Base-by-base conservation (phyloP, 2,113 vertebrate genomes). In the Hepsetus odoe region DNA sequence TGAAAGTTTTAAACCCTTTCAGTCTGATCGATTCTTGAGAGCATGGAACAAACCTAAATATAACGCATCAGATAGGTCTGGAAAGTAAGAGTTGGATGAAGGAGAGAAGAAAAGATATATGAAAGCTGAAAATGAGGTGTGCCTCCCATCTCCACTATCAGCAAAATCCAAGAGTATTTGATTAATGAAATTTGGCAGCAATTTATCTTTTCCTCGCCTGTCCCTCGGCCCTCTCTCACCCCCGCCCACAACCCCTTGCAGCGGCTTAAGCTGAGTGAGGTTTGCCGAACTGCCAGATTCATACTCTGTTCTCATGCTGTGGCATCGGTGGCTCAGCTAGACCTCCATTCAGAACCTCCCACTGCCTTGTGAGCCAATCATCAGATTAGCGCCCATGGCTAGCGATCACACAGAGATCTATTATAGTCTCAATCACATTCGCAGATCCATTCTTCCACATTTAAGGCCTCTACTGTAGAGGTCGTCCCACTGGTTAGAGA, bases 341-440 rank as follows among this genome's bases (percentile, higher is more conserved):
- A 62, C 49, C n/a, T n/a, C 69, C 64, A 38, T 72, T 77, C 74
- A 85, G 83, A 80, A 80, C 66, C 81, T 82, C 72, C 74, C 59
- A 77, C 69, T 65, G 67, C 44, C 72, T 26, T 66, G 76, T 42
- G 46, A 44, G 62, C 80, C 77, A 85, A 85, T 85, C 74, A 85
- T 79, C 80, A 71, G 73, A 85, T 82, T 80, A 77, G 26, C 59
- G 65, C 73, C 64, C 59, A 68, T 66, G 28, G 65, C 68, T 73
- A 73, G 77, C 68, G 40, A 79, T 74, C 62, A 40, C 26, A 80
- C 73, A 68, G 64, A 83, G 74, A 70, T 73, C 61, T 61, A 53
- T 74, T 70, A 80, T 70, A 53, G 70, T 59, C 69, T 68, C 62
- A 76, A 70, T 73, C 61, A 59, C 69, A 73, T 51, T 67, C 65